Evolutionary conservation across 2,797 vertebrate genomes (phyloP).

Genomic region (Pempheris klunzingeri): DNA sequence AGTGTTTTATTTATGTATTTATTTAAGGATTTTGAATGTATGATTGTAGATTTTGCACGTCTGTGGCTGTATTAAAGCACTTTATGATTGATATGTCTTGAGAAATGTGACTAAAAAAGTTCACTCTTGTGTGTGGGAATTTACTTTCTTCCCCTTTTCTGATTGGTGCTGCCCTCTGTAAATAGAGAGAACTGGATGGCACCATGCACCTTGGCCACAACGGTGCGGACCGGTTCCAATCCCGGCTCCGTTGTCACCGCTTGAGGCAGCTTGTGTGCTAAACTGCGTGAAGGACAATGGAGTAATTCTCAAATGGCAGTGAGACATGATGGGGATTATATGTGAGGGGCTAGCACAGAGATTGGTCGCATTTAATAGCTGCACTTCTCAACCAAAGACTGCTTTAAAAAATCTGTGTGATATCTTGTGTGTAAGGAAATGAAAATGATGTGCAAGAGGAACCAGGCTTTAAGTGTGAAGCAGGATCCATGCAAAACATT

Average conservation of each 20-base stretch:
- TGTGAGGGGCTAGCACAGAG: slow-evolving; percentile 10
- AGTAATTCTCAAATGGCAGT: slow-evolving; percentile 46
- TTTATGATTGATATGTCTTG: no score
- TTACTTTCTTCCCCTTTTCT: no score
- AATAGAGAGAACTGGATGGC: slow-evolving; percentile 1
- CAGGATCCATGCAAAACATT: slow-evolving; percentile 8
- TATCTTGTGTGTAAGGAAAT: background rate
- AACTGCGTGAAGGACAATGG: slow-evolving; percentile 54
- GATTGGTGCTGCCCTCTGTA: background rate
- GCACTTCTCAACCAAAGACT: background rate
- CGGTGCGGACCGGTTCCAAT: slow-evolving; percentile 25
- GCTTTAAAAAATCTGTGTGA: background rate
- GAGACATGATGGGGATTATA: slow-evolving; percentile 43
- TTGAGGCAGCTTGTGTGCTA: slow-evolving; percentile 17
- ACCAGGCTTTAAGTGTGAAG: slow-evolving; percentile 14
- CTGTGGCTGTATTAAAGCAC: no score
- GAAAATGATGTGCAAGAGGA: background rate
- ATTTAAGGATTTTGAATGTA: no score
- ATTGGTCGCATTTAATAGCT: background rate
- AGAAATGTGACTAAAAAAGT: no score
- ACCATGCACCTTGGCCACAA: slow-evolving; percentile 9
- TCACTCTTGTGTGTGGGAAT: no score
- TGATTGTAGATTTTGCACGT: no score
- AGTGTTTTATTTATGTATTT: no score
- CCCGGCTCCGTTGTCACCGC: slow-evolving; percentile 26